Base-by-base conservation (phyloP, 2,888 invertebrate genomes). In the Synanthedon formicaeformis region DNA sequence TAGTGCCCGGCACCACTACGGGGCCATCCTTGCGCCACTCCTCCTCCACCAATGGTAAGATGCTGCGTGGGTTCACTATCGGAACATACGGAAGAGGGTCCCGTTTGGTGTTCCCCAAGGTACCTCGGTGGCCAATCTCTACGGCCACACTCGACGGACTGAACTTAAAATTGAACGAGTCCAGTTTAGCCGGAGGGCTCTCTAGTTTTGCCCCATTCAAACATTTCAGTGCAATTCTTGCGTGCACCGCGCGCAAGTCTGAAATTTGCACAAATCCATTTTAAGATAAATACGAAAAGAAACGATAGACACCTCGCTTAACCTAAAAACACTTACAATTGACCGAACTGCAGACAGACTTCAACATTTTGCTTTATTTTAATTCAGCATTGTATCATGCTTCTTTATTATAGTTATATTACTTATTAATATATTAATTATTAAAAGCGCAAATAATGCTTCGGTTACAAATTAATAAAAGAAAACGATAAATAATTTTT, bases 291-390 rank as follows among this genome's bases (percentile, higher is more conserved):
- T 16, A 50, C 50, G 54, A 60, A 48, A 53, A 57, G 58, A 52
- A 57, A 53, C 50, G 34, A 18, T 52, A 51, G 41, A 50, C 54
- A 50, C 40, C 53, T 54, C 53, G 57, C 52, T 66, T 80, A 82
- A 80, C 81, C 81, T 74, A 60, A 65, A 73, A 65, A 54, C 48
- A n/a, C 83, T 60, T 75, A 86, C 86, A 80, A 77, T 83, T 85
- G 51, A 75, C 71, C 51, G 79, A 73, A 51, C 73, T 79, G 5
- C 78, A 78, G 55, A 84, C 60, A 40, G 80, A 78, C 60, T 81
- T 83, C 72, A 85, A 78, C 67, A 70, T 76, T 57, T 53, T 68
- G 48, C 6, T n/a, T 16, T 13, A 40, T 51, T 41, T 51, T 12
- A 45, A 45, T 45, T 45, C 6, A 13, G 14, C 10, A 13, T 45